A percentile compares a stretch with the other conserved stretches of the same genome.
Conservation (phyloP, 2,113 vertebrate genomes). For the Peromyscus leucopus region DNA sequence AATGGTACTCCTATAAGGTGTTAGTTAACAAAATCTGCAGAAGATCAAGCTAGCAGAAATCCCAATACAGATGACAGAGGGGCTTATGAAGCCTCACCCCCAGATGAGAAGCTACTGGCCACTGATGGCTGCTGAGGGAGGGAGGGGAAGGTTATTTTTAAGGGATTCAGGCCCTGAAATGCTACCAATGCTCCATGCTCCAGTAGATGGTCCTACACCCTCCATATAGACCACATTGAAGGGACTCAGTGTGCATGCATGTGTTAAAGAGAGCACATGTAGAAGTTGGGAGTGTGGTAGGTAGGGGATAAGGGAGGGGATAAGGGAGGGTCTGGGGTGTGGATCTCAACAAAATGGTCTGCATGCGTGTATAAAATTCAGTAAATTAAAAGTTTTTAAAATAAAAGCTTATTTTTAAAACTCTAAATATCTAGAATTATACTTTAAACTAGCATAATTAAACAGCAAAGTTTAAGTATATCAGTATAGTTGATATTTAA, state of each 20-base stretch:
- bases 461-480: not conserved
- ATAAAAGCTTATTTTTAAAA: slow-evolving; percentile 40
- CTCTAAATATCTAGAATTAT: not conserved
- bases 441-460: slow-evolving; percentile 29
- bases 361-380: not conserved
- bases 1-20: not conserved
- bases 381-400: slow-evolving; percentile 20
- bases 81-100: not conserved
- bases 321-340: not conserved
- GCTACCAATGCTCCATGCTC: not conserved
- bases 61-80: not conserved
- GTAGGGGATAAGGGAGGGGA: no score
- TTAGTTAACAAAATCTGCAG: not conserved
- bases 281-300: not conserved
- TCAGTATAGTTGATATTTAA: slow-evolving; percentile 11
- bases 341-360: not conserved
- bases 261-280: not conserved
- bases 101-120: not conserved
- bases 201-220: not conserved
- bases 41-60: not conserved
- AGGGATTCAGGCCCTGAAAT: not conserved
- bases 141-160: not conserved
- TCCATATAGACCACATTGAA: no score
- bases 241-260: not conserved
- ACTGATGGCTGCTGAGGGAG: no score